Percentiles rank a stretch among this genome's conserved stretches.
phyloP scores from a whole-genome alignment of 1,140 invertebrate genomes.

The Drosophila albomicans region DNA sequence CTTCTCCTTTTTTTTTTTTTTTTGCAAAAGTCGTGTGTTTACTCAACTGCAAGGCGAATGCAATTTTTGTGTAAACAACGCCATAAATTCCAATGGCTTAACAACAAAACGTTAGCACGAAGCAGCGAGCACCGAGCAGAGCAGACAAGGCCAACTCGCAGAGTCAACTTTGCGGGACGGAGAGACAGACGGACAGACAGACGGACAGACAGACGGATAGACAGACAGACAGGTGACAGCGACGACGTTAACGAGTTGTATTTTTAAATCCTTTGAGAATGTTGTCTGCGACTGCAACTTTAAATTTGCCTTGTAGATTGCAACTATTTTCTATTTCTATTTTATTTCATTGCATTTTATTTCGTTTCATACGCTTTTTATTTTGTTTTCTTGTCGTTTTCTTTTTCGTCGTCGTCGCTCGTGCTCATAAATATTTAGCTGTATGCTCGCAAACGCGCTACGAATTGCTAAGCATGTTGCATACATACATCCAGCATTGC shows the following conservation, averaged over 20 bases:
- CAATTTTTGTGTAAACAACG: slow-evolving; percentile 83
- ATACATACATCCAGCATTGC: neutral
- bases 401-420: no score
- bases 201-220: no score
- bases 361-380: neutral
- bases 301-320: slow-evolving; percentile 50
- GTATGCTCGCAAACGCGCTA: slow-evolving; percentile 17
- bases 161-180: slow-evolving; percentile 25
- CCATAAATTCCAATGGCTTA: slow-evolving; percentile 81
- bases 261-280: slow-evolving; percentile 22
- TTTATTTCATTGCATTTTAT: neutral
- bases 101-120: slow-evolving; percentile 71
- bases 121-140: slow-evolving; percentile 16
- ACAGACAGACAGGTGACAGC: neutral
- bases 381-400: no score
- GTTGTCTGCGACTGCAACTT: slow-evolving; percentile 1
- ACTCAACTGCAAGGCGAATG: slow-evolving; percentile 81
- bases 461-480: slow-evolving; percentile 4
- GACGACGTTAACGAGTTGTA: slow-evolving; percentile 43
- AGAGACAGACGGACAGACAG: neutral
- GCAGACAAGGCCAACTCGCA: slow-evolving; percentile 66
- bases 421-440: slow-evolving; percentile 35
- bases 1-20: neutral
- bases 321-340: slow-evolving; percentile 28
- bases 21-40: slow-evolving; percentile 54